Conservation (phyloP, 2,797 vertebrate species). For the Coracias cyanogaster region DNA sequence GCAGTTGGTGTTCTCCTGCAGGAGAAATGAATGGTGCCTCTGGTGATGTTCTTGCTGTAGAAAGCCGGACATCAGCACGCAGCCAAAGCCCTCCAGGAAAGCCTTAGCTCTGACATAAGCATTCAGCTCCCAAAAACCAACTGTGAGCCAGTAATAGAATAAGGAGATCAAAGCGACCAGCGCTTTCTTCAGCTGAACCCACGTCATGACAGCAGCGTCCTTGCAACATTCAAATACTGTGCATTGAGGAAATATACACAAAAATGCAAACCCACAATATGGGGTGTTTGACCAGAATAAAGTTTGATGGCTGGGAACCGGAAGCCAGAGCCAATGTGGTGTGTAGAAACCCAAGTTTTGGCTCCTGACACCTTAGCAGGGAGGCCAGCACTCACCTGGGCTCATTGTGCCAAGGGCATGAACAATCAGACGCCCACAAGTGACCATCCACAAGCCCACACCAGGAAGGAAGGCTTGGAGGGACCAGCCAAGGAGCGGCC, state of each 20-base stretch:
- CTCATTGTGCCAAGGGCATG: accelerated
- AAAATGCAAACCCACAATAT: accelerated
- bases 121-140: not conserved
- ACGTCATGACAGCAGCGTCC: not conserved
- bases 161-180: not conserved
- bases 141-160: not conserved
- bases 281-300: not conserved
- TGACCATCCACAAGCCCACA: not conserved
- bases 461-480: accelerated
- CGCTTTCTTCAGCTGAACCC: not conserved
- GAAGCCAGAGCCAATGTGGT: accelerated
- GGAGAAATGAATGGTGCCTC: not conserved
- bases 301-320: accelerated
- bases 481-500: not conserved
- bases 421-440: not conserved
- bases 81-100: not conserved
- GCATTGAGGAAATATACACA: not conserved
- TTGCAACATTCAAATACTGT: not conserved
- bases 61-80: not conserved
- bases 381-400: not conserved
- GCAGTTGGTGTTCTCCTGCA: not conserved
- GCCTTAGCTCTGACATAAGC: not conserved
- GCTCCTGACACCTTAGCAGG: not conserved
- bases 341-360: not conserved
- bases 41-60: not conserved